phyloP scores from a whole-genome alignment of 2,797 vertebrate genomes.

The Gymnodraco acuticeps region DNA sequence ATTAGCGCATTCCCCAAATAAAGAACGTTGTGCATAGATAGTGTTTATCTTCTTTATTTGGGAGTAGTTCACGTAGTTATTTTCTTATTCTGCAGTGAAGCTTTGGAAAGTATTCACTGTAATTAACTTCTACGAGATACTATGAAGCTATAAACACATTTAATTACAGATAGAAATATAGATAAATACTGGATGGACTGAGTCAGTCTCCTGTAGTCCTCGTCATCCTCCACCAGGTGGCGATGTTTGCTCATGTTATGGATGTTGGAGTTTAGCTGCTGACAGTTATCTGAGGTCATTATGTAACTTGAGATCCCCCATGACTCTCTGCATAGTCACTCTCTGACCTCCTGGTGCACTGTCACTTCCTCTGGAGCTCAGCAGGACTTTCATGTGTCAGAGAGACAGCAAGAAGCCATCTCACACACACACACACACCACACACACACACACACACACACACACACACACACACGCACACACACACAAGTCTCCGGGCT shows the following conservation, averaged over 20 bases:
- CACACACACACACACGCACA: constrained; percentile 33
- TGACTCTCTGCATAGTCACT: constrained; percentile 47
- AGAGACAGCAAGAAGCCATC: constrained; percentile 1
- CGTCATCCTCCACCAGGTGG: constrained; percentile 44
- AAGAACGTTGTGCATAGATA: background rate
- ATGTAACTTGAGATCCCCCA: constrained; percentile 25
- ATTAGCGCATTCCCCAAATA: background rate
- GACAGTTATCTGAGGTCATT: constrained; percentile 25
- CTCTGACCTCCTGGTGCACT: constrained; percentile 39
- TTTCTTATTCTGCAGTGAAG: background rate
- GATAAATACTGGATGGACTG: background rate
- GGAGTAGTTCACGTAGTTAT: no score
- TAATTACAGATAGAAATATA: background rate
- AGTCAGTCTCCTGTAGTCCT: constrained; percentile 15
- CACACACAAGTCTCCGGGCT: constrained; percentile 33
- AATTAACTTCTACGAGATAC: background rate
- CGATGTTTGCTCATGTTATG: constrained; percentile 11
- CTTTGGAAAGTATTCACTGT: background rate
- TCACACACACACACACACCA: background rate
- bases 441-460: constrained; percentile 32
- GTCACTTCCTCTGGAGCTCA: constrained; percentile 18
- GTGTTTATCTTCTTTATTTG: background rate
- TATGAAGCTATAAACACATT: background rate
- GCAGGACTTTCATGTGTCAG: constrained; percentile 21
- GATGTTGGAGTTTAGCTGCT: background rate